phyloP scores from a whole-genome alignment of 2,888 invertebrate genomes.

The Vanessa cardui region DNA sequence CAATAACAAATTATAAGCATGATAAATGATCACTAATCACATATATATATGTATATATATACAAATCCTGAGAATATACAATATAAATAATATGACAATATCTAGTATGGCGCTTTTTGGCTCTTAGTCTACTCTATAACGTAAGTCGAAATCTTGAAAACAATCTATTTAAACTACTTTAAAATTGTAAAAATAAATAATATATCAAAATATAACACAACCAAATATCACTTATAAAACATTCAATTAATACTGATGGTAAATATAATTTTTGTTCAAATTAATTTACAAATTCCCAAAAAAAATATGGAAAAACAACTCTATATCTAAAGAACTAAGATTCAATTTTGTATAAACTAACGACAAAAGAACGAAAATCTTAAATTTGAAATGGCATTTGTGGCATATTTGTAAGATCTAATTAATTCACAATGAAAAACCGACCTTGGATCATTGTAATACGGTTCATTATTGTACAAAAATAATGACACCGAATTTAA shows the following conservation, averaged over 20 bases:
- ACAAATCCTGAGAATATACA: too few species aligned
- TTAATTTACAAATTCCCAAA: not conserved
- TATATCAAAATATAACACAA: too few species aligned
- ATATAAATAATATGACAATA: too few species aligned
- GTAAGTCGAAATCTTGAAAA: not conserved
- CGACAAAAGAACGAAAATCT: too few species aligned
- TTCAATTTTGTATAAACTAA: not conserved
- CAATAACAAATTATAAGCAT: too few species aligned
- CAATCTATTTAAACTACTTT: not conserved
- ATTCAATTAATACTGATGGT: too few species aligned
- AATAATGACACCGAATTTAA: not conserved
- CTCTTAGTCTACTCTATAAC: not conserved
- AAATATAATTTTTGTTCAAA: too few species aligned
- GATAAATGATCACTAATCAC: too few species aligned
- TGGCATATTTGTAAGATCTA: not conserved
- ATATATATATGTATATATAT: too few species aligned
- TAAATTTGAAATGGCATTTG: too few species aligned
- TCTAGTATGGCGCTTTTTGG: not conserved
- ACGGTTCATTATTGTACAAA: not conserved
- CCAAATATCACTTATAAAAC: too few species aligned
- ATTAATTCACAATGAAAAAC: not conserved
- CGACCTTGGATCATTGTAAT: not conserved
- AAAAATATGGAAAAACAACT: not conserved
- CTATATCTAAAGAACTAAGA: not conserved
- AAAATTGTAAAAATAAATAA: too few species aligned